Conservation (phyloP, 2,888 invertebrate genomes). For the Drosophila buzzatii region DNA sequence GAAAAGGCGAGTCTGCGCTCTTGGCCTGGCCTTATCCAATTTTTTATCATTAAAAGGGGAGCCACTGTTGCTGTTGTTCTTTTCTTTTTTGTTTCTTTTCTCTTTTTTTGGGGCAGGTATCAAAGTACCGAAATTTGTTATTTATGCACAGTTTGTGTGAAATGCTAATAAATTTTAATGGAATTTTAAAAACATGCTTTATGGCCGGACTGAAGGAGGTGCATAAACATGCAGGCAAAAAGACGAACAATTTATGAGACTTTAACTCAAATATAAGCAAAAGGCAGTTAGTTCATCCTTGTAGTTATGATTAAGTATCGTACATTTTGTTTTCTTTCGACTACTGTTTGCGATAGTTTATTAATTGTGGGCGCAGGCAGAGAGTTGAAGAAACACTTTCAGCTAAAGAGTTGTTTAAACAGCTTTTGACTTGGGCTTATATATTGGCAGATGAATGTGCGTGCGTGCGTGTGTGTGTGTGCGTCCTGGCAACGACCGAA, state of each 20-base stretch:
- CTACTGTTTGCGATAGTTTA: conserved; percentile 45
- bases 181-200: conserved; percentile 80
- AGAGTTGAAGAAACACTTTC: conserved; percentile 23
- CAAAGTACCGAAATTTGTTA: conserved; percentile 71
- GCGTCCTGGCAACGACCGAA: conserved; percentile 70
- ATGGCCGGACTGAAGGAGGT: conserved; percentile 37
- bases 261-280: neutral
- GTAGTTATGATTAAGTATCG: conserved; percentile 16
- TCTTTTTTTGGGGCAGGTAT: conserved; percentile 17
- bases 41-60: conserved; percentile 54
- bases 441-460: conserved; percentile 30
- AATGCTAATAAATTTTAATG: conserved; percentile 81
- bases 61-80: conserved; percentile 3
- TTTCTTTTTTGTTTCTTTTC: neutral
- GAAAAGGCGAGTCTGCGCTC: conserved; percentile 2
- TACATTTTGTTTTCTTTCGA: conserved; percentile 22
- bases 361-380: conserved; percentile 22
- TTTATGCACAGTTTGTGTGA: conserved; percentile 79
- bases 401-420: conserved; percentile 52
- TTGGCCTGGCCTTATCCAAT: conserved; percentile 54
- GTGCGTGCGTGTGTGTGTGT: conserved; percentile 29
- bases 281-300: neutral
- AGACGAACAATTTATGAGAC: conserved; percentile 3
- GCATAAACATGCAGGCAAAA: conserved; percentile 41
- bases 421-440: conserved; percentile 54